Evolutionary conservation across 2,113 vertebrate species (phyloP).

Genomic region (Brienomyrus longianalis): DNA sequence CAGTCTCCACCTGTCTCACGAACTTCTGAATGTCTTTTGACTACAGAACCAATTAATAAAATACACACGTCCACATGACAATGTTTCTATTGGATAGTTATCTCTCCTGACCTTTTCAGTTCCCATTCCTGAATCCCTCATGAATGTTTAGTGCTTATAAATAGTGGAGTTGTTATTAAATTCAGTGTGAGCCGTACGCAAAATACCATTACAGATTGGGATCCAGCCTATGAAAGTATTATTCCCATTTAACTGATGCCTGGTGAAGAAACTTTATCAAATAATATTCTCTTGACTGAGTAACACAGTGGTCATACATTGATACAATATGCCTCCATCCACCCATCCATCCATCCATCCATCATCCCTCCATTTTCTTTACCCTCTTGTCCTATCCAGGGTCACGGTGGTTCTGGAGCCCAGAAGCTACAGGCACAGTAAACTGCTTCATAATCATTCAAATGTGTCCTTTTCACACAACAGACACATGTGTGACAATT

Average conservation of each 20-base stretch:
- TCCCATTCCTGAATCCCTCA: not conserved
- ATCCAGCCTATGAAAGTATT: not conserved
- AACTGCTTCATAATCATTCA: not conserved
- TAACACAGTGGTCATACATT: not conserved
- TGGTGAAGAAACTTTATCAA: not conserved
- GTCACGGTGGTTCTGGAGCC: no score
- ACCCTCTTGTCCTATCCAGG: no score
- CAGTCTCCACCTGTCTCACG: not conserved
- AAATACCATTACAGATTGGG: not conserved
- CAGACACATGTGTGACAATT: not conserved
- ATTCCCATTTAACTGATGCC: not conserved
- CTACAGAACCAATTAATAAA: not conserved
- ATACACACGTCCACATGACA: not conserved
- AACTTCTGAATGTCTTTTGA: not conserved
- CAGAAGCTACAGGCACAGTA: no score
- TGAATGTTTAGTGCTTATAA: not conserved
- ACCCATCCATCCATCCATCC: no score
- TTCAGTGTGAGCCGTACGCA: not conserved
- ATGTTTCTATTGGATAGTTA: not conserved
- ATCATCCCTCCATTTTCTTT: no score
- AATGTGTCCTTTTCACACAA: not conserved
- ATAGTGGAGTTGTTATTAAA: not conserved
- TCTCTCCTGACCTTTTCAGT: not conserved
- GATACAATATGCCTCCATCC: not conserved
- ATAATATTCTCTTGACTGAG: not conserved